Percentiles rank a stretch among this genome's conserved stretches.
Conservation (phyloP, 2,888 invertebrate species). For the Lissocephala sabroskyi region DNA sequence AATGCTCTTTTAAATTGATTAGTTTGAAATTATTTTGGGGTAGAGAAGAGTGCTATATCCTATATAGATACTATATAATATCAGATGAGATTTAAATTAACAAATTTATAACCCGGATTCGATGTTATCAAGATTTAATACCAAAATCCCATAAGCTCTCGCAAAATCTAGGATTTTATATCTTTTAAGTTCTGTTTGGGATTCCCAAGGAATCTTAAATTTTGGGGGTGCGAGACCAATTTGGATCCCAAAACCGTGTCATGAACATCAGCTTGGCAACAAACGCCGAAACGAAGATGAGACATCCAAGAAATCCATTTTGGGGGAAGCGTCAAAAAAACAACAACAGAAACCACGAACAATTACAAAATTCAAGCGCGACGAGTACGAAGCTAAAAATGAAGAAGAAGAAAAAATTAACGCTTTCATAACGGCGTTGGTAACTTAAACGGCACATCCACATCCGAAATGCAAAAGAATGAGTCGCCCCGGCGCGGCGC, state of each 20-base stretch:
- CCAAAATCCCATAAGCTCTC: too few relatives aligned
- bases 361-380: slow-evolving; percentile 39
- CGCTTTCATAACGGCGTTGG: slow-evolving; percentile 48
- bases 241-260: slow-evolving; percentile 63
- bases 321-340: slow-evolving; percentile 11
- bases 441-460: slow-evolving; percentile 17
- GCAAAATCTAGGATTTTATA: too few relatives aligned
- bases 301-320: slow-evolving; percentile 18
- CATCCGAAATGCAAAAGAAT: slow-evolving; percentile 27
- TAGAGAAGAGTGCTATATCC: too few relatives aligned
- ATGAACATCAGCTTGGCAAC: slow-evolving; percentile 58
- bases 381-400: slow-evolving; percentile 23
- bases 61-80: too few relatives aligned
- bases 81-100: too few relatives aligned
- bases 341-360: slow-evolving; percentile 14
- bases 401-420: slow-evolving; percentile 22
- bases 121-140: too few relatives aligned
- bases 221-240: too few relatives aligned
- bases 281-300: slow-evolving; percentile 15
- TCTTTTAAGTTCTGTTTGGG: too few relatives aligned
- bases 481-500: slow-evolving; percentile 29
- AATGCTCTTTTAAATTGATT: too few relatives aligned
- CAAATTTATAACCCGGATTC: too few relatives aligned
- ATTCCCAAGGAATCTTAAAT: too few relatives aligned
- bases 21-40: too few relatives aligned